Conservation (phyloP, 2,888 invertebrate genomes). For the Cosmia pyralina region DNA sequence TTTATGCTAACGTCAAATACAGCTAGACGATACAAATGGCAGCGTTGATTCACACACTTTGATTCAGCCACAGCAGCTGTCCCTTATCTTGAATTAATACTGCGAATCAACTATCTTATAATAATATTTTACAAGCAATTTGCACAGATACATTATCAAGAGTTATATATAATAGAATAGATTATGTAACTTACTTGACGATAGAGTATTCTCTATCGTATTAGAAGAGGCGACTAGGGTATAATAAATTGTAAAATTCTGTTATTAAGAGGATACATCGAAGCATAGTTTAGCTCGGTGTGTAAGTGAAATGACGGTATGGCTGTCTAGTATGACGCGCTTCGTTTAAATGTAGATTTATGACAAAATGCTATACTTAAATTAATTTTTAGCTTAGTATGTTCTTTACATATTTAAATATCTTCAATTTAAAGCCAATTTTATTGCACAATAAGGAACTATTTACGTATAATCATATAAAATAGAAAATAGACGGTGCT, state of each 20-base stretch:
- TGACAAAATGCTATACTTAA: no score
- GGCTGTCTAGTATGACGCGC: no score
- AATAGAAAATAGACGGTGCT: no score
- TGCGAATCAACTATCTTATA: slow-evolving; percentile 36
- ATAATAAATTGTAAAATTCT: neutral
- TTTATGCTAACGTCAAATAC: slow-evolving; percentile 8
- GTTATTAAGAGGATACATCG: no score
- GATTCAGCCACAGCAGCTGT: slow-evolving; percentile 56
- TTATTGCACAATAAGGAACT: no score
- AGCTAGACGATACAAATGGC: slow-evolving; percentile 21
- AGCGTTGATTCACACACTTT: slow-evolving; percentile 41
- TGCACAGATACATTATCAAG: slow-evolving; percentile 30
- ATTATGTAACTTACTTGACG: neutral
- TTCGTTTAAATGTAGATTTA: no score
- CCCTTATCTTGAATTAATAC: slow-evolving; percentile 51
- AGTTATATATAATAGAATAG: slow-evolving; percentile 24
- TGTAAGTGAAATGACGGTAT: no score
- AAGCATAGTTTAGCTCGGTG: no score
- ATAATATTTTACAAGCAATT: slow-evolving; percentile 15
- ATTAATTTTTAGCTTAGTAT: no score
- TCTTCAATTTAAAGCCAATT: no score
- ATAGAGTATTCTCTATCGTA: neutral
- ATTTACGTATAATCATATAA: no score
- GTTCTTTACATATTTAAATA: no score
- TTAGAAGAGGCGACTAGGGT: neutral